phyloP scores from a whole-genome alignment of 2,797 vertebrate species.

The Gymnocypris eckloni region DNA sequence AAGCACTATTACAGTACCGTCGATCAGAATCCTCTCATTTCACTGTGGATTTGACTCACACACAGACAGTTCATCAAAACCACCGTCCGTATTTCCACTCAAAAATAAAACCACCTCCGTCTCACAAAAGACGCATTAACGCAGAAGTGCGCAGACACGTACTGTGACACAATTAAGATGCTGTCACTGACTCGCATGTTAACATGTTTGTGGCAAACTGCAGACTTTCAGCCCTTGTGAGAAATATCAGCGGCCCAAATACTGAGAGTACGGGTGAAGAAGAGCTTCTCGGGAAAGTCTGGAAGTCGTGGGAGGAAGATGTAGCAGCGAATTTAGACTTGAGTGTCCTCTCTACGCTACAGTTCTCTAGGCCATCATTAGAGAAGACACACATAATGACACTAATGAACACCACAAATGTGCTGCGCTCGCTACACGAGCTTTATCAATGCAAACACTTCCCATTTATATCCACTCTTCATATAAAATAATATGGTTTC shows the following conservation, averaged over 20 bases:
- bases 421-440: background rate
- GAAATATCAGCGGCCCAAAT: constrained; percentile 20
- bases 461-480: background rate
- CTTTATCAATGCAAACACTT: background rate
- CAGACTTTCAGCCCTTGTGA: constrained; percentile 7
- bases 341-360: background rate
- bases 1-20: constrained; percentile 17
- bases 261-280: background rate
- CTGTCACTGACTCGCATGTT: background rate
- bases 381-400: background rate
- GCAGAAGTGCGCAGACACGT: background rate
- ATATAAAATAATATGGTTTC: background rate
- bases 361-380: background rate
- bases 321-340: background rate
- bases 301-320: background rate
- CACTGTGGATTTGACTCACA: constrained; percentile 7
- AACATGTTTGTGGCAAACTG: constrained; percentile 12
- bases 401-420: background rate
- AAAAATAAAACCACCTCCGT: background rate
- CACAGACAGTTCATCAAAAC: constrained; percentile 12
- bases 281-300: constrained; percentile 6
- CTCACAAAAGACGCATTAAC: background rate
- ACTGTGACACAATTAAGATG: background rate
- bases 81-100: background rate
- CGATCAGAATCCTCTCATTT: constrained; percentile 31